Percentiles rank a stretch among this genome's conserved stretches.
phyloP scores from a whole-genome alignment of 2,113 vertebrate genomes.

The Paracanthobrama guichenoti region DNA sequence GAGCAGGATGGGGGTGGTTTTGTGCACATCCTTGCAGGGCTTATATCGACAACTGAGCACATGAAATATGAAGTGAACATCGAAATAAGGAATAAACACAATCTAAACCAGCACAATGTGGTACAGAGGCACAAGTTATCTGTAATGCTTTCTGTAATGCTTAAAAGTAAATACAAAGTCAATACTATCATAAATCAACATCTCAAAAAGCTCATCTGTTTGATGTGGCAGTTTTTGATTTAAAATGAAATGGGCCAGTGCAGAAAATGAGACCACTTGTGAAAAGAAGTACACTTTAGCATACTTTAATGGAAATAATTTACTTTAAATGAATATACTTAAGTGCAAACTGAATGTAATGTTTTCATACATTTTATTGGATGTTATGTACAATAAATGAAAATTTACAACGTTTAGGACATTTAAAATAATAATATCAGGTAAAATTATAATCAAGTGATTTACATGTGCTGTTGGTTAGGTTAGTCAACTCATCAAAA shows the following conservation, averaged over 20 bases:
- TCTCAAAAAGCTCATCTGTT: not conserved
- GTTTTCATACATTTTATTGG: no score
- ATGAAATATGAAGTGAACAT: conserved; percentile 14
- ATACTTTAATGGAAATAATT: not conserved
- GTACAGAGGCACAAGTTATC: not conserved
- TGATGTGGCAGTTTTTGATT: not conserved
- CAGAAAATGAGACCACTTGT: not conserved
- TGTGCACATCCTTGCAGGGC: conserved; percentile 34
- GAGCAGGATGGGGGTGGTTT: conserved; percentile 20
- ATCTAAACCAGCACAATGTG: not conserved
- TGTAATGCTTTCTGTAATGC: not conserved
- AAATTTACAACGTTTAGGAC: no score
- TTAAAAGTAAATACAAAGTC: no score
- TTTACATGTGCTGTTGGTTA: no score
- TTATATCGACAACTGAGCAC: conserved; percentile 34
- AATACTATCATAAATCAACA: not conserved
- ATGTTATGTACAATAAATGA: no score
- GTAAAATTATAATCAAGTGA: no score
- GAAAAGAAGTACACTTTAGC: not conserved
- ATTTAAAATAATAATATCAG: no score
- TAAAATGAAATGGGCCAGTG: no score
- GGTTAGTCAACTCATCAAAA: no score
- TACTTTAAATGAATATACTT: no score
- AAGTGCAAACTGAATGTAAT: no score
- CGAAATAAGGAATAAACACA: not conserved